Percentiles rank a stretch among this genome's conserved stretches.
Conservation (phyloP, 2,113 vertebrate species). For the Aphelocoma coerulescens region DNA sequence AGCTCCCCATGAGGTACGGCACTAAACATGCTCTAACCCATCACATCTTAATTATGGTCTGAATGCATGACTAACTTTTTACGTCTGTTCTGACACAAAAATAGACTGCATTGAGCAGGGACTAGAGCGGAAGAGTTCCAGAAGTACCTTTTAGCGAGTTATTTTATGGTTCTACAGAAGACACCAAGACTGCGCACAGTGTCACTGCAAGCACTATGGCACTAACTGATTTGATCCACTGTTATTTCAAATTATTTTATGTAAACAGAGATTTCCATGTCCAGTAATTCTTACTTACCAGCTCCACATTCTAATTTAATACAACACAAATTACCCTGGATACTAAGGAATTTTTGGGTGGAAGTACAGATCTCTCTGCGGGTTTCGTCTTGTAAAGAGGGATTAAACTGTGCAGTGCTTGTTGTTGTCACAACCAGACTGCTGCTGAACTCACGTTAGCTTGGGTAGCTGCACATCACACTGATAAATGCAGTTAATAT, state of each 20-base stretch:
- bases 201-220: background rate
- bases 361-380: background rate
- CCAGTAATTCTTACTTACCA: background rate
- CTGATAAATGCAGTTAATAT: background rate
- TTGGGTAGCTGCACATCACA: background rate
- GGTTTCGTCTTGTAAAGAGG: background rate
- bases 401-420: background rate
- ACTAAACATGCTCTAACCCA: background rate
- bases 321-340: background rate
- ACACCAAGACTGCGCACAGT: background rate
- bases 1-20: background rate
- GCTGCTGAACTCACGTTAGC: background rate
- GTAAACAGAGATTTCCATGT: background rate
- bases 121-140: background rate
- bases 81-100: background rate
- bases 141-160: background rate
- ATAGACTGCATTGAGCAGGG: background rate
- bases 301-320: background rate
- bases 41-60: background rate
- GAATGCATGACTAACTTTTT: background rate
- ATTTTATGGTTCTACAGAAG: background rate
- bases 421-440: background rate
- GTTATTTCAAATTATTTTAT: background rate
- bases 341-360: background rate
- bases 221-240: background rate